Evolutionary conservation across 1,140 invertebrate species (phyloP).

Genomic region (Riptortus pedestris): DNA sequence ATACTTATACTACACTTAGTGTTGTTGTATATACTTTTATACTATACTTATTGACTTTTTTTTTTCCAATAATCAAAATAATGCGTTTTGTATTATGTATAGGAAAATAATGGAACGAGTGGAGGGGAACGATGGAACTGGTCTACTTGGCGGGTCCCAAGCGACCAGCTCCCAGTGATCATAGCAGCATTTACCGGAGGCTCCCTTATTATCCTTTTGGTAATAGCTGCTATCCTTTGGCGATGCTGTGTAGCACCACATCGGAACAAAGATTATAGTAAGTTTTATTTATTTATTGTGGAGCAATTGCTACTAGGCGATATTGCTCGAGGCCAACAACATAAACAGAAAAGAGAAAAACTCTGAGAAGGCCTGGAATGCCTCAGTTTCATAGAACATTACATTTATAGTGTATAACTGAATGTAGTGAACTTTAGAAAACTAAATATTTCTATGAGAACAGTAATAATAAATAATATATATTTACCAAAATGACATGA

Average conservation of each 20-base stretch:
- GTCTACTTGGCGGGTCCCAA: slow-evolving; percentile 37
- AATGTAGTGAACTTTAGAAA: too few species aligned
- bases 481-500: too few species aligned
- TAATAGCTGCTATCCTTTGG: slow-evolving; percentile 41
- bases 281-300: slow-evolving; percentile 13
- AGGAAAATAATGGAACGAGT: slow-evolving; percentile 22
- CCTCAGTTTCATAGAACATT: too few species aligned
- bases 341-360: not conserved
- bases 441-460: too few species aligned
- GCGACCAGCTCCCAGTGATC: slow-evolving; percentile 41
- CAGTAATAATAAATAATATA: too few species aligned
- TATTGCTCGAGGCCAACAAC: not conserved
- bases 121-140: slow-evolving; percentile 20
- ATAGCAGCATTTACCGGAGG: slow-evolving; percentile 43
- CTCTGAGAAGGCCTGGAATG: not conserved
- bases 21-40: not conserved
- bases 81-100: slow-evolving; percentile 1
- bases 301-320: not conserved
- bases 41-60: slow-evolving; percentile 1
- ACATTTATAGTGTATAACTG: too few species aligned
- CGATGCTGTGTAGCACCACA: slow-evolving; percentile 42
- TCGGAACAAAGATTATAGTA: slow-evolving; percentile 43
- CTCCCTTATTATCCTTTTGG: slow-evolving; percentile 39
- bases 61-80: not conserved
- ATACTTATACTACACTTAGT: too few species aligned